Percentiles rank a stretch among this genome's conserved stretches.
These are phyloP conservation scores for Polydrusus cervinus DNA, from an alignment of 2,888 invertebrate genomes.

Conservation along the genomic window DNA sequence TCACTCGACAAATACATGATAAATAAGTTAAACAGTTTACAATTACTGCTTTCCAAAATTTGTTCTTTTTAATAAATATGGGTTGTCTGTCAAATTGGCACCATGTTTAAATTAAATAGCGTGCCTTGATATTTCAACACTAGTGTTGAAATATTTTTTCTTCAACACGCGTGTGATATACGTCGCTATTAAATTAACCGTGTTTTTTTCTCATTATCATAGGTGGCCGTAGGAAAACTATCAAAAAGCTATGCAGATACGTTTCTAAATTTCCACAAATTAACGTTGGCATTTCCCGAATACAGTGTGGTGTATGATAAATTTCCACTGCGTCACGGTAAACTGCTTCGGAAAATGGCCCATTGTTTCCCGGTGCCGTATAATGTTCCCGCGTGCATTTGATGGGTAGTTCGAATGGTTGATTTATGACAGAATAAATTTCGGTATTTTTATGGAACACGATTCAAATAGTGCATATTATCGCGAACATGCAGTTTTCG, in stretches of 20 bases:
- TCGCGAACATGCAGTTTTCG: not conserved
- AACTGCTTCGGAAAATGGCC: not conserved
- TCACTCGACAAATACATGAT: no score
- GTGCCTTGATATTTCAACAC: no score
- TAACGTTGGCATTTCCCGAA: constrained; percentile 22
- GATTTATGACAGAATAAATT: constrained; percentile 10
- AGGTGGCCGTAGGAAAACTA: not conserved
- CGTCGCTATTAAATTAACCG: no score
- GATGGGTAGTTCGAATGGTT: constrained; percentile 7
- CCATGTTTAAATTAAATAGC: no score
- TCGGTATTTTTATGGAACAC: not conserved
- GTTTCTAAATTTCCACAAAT: constrained; percentile 15
- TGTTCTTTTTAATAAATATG: no score
- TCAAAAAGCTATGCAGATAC: not conserved
- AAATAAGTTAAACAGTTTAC: no score
- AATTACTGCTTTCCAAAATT: no score
- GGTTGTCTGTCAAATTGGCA: no score
- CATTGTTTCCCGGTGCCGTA: not conserved
- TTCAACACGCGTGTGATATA: no score
- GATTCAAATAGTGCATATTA: not conserved
- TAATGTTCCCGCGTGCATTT: constrained; percentile 7
- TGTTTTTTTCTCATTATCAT: no score
- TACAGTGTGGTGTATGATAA: constrained; percentile 20
- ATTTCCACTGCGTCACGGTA: constrained; percentile 24
- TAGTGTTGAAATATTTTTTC: no score